Conservation (phyloP, 2,797 vertebrate species). For the Tadarida brasiliensis region DNA sequence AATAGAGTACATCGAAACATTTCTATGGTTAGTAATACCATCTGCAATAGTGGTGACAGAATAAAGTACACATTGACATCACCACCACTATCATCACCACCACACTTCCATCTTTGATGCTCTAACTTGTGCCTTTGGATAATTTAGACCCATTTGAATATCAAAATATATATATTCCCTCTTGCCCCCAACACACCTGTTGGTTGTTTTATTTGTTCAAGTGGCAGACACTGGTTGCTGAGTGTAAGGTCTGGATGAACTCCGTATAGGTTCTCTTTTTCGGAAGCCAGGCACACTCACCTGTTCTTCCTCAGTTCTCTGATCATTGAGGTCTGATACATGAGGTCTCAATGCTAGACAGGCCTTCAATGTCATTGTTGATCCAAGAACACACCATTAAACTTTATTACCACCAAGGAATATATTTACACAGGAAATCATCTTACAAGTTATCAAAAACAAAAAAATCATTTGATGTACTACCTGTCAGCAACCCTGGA, state of each 20-base stretch:
- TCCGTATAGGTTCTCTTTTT: background rate
- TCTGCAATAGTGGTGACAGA: background rate
- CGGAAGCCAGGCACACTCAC: background rate
- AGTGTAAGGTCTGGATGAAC: background rate
- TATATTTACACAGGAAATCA: background rate
- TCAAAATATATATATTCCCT: background rate
- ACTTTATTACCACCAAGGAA: background rate
- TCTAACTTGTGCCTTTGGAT: background rate
- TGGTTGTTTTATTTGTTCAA: background rate
- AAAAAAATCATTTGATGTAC: background rate
- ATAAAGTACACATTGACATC: background rate
- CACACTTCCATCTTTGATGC: background rate
- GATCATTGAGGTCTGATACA: background rate
- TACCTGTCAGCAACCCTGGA: background rate
- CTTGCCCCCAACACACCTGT: background rate
- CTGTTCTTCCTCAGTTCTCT: background rate
- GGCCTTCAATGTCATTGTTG: background rate
- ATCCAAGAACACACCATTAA: background rate
- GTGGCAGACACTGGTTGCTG: background rate
- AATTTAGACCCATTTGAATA: background rate
- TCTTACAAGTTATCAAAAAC: slow-evolving; percentile 14
- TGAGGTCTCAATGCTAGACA: background rate
- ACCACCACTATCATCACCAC: background rate
- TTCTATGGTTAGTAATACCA: background rate
- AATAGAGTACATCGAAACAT: background rate